Conservation (phyloP, 2,888 invertebrate species). For the Dasysyrphus tricinctus region DNA sequence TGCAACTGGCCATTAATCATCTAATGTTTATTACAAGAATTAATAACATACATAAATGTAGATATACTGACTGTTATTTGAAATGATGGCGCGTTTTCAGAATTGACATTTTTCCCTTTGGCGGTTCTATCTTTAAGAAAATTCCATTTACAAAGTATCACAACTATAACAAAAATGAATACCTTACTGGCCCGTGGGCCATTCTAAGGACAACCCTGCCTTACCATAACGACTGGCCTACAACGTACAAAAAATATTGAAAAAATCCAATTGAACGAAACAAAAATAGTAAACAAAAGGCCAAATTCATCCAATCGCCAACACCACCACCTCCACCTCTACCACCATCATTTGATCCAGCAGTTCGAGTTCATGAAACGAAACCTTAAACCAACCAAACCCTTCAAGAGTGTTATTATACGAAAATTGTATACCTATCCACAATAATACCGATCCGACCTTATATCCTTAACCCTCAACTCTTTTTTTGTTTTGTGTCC, state of each 20-base stretch:
- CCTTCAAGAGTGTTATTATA: conserved; percentile 30
- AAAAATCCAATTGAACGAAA: conserved; percentile 42
- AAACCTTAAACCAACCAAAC: conserved; percentile 27
- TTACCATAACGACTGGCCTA: background rate
- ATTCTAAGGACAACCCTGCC: background rate
- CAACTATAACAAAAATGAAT: too few relatives aligned
- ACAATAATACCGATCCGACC: conserved; percentile 49
- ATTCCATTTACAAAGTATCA: too few relatives aligned
- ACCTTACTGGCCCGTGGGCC: background rate
- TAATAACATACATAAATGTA: too few relatives aligned
- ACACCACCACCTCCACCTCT: too few relatives aligned
- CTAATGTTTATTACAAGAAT: too few relatives aligned
- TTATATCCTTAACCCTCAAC: conserved; percentile 67
- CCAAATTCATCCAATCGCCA: background rate
- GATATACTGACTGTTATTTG: too few relatives aligned
- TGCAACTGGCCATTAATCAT: too few relatives aligned
- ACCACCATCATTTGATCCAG: conserved; percentile 42
- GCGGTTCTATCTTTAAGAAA: too few relatives aligned
- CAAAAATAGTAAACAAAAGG: conserved; percentile 21
- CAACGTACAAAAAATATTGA: background rate
- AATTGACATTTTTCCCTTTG: too few relatives aligned
- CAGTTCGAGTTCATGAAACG: conserved; percentile 59
- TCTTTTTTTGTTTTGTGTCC: conserved; percentile 33
- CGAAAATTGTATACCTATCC: background rate
- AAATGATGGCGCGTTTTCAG: too few relatives aligned